Conservation (phyloP, 1,140 invertebrate genomes). For the Batillaria attramentaria region DNA sequence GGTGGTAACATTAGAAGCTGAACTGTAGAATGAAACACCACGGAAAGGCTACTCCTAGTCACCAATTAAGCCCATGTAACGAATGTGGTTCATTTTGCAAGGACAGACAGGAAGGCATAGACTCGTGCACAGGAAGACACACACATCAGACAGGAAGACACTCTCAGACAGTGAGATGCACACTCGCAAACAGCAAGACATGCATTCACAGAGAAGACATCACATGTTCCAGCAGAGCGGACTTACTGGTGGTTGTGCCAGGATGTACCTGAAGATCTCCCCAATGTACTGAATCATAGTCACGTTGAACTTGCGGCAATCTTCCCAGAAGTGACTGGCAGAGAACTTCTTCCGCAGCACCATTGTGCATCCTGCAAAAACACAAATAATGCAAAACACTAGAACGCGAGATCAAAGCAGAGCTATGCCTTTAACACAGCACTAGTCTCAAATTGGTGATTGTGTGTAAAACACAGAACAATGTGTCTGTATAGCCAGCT, state of each 20-base stretch:
- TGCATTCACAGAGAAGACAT: too few species aligned
- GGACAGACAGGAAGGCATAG: too few species aligned
- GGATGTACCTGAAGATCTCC: conserved; percentile 96
- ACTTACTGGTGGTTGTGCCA: conserved; percentile 75
- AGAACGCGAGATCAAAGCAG: neutral
- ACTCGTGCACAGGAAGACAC: too few species aligned
- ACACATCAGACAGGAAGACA: too few species aligned
- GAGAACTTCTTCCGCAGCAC: conserved; percentile 62
- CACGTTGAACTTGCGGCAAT: conserved; percentile 58
- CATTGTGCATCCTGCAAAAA: conserved; percentile 64
- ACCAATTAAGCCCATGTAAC: neutral
- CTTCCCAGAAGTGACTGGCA: conserved; percentile 61
- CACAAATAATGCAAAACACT: neutral
- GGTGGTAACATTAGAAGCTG: too few species aligned
- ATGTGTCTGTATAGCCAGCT: neutral
- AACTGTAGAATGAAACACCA: too few species aligned
- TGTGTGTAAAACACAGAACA: neutral
- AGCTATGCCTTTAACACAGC: neutral
- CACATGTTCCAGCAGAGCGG: too few species aligned
- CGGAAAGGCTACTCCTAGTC: neutral
- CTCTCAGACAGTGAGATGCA: too few species aligned
- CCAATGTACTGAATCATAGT: conserved; percentile 88
- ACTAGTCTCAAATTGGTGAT: neutral
- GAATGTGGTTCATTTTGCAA: too few species aligned
- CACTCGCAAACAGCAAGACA: too few species aligned